Evolutionary conservation across 2,888 invertebrate genomes (phyloP).

Genomic region (Myopa tessellatipennis): DNA sequence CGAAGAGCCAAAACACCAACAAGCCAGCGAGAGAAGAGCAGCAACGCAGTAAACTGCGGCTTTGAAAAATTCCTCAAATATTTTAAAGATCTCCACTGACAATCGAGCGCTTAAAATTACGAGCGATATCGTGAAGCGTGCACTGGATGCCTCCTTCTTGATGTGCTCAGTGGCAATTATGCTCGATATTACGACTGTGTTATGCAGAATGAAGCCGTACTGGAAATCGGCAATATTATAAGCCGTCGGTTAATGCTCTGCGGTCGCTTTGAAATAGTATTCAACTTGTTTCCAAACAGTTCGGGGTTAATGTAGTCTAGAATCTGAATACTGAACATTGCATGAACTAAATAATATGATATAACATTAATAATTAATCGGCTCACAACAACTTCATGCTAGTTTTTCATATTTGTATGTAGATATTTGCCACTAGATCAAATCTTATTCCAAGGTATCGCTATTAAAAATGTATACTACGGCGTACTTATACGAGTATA

Average conservation of each 20-base stretch:
- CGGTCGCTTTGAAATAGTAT: neutral
- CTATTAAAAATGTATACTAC: no score
- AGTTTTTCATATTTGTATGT: no score
- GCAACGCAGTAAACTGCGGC: neutral
- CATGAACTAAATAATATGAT: no score
- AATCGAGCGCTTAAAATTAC: conserved; percentile 50
- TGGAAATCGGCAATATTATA: conserved; percentile 49
- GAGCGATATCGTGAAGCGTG: conserved; percentile 55
- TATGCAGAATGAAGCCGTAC: conserved; percentile 56
- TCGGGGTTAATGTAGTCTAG: neutral
- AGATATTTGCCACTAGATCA: no score
- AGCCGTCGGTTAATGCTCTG: neutral
- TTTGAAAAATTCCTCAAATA: conserved; percentile 49
- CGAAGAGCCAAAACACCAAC: neutral
- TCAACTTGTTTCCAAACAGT: neutral
- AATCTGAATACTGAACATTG: no score
- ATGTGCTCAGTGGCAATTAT: conserved; percentile 58
- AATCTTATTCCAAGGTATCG: no score
- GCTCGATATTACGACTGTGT: conserved; percentile 59
- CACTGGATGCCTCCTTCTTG: conserved; percentile 59
- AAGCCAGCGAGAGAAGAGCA: neutral
- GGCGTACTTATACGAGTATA: no score
- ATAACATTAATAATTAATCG: no score
- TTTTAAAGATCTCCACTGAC: conserved; percentile 45
- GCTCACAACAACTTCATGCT: no score